Conservation (phyloP, 2,113 vertebrate species). For the Cnemophilus loriae region DNA sequence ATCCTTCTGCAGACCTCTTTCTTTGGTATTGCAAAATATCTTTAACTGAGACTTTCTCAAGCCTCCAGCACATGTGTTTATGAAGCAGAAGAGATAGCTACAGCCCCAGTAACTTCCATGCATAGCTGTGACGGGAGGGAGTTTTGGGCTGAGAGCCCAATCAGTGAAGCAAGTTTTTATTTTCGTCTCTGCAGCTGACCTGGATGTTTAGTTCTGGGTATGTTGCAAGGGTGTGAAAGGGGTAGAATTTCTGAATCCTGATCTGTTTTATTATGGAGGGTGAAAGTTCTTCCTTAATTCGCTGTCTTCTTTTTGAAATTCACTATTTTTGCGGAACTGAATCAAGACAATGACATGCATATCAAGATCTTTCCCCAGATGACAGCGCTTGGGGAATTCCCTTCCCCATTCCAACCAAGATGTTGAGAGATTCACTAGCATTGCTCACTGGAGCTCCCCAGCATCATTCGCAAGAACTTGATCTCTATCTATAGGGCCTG, state of each 20-base stretch:
- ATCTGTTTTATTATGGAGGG: slow-evolving; percentile 21
- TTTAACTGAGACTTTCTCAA: background rate
- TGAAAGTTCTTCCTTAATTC: slow-evolving; percentile 20
- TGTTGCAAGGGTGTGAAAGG: slow-evolving; percentile 54
- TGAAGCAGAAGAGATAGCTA: slow-evolving; percentile 1
- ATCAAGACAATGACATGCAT: background rate
- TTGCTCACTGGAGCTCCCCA: slow-evolving; percentile 55
- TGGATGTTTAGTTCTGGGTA: slow-evolving; percentile 56
- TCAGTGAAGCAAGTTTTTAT: slow-evolving; percentile 57
- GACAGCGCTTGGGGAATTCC: background rate
- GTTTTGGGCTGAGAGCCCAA: slow-evolving; percentile 39
- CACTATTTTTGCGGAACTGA: background rate
- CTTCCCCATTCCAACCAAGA: background rate
- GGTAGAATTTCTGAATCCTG: slow-evolving; percentile 56
- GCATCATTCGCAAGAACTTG: background rate
- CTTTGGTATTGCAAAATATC: background rate
- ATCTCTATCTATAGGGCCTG: background rate
- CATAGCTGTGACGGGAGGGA: slow-evolving; percentile 51
- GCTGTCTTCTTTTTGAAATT: slow-evolving; percentile 1
- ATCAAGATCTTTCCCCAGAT: background rate
- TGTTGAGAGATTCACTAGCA: slow-evolving; percentile 4
- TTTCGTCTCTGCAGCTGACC: slow-evolving; percentile 60
- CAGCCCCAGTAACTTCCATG: slow-evolving; percentile 24
- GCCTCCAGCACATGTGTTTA: background rate
- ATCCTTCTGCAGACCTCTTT: background rate